These are phyloP conservation scores for Rhinophrynus dorsalis DNA, from an alignment of 2,797 vertebrate species.

Conservation along the genomic window DNA sequence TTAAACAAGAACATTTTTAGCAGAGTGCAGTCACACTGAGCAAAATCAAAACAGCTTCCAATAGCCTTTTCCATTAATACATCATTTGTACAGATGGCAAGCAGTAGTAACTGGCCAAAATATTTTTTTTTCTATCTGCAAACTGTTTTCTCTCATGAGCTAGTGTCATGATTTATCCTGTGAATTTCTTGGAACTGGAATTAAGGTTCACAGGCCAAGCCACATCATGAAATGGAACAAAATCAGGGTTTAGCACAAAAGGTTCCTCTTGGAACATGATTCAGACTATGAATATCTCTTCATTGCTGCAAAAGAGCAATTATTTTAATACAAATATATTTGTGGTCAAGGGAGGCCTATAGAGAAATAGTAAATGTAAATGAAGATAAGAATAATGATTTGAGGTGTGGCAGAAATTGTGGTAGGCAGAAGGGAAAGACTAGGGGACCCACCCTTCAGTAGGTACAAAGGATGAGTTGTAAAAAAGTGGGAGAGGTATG, in stretches of 20 bases:
- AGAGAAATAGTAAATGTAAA: too few species aligned
- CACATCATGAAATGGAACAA: slow-evolving; percentile 9
- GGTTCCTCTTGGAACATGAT: background rate
- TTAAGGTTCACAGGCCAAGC: background rate
- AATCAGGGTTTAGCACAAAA: background rate
- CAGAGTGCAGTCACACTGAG: background rate
- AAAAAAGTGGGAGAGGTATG: too few species aligned
- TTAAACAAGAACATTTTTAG: background rate
- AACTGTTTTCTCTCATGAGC: background rate
- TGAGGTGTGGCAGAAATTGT: too few species aligned
- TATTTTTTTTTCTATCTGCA: background rate
- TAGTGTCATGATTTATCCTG: background rate
- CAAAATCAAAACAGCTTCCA: background rate
- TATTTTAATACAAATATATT: too few species aligned
- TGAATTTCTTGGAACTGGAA: slow-evolving; percentile 1
- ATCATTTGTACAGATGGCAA: background rate
- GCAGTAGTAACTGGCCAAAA: background rate
- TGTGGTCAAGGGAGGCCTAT: too few species aligned
- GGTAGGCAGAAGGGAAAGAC: too few species aligned
- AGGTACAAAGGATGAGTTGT: too few species aligned
- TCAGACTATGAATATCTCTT: too few species aligned
- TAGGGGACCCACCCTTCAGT: too few species aligned
- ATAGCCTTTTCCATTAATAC: background rate
- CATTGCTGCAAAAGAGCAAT: too few species aligned
- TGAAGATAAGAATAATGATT: too few species aligned